Base-by-base conservation (phyloP, 2,888 invertebrate species). In the Druceiella hillmani region DNA sequence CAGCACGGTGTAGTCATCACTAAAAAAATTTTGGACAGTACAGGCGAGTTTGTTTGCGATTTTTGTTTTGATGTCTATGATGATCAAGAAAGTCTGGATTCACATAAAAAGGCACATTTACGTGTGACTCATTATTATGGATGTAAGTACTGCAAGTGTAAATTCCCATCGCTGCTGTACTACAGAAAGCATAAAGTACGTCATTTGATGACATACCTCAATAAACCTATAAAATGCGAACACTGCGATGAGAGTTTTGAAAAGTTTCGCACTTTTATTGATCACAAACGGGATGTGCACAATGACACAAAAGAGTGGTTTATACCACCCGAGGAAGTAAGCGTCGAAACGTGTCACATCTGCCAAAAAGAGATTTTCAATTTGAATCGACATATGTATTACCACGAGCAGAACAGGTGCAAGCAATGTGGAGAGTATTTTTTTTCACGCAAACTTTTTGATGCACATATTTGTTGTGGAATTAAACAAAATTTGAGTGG, bases 161-260 rank as follows among this genome's bases (percentile, higher is more conserved):
- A 74, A 49, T 75, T 76, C 51, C 66, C 63, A 45, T 70, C 73
- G 1, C 53, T 68, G 47, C 68, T 70, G 3, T 48, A 62, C 1
- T 68, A 68, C 48, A 61, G 68, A 11, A 66, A 72, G 44, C 77
- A 77, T 48, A 71, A 75, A 55, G 68, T 62, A 24, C 66, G 69
- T 40, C 72, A 63, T 55, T 66, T 62, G 47, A 48, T 55, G 52
- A 59, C 57, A 30, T 69, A 63, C 48, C 64, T 55, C 36, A 75
- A 66, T 35, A 69, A 64, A 42, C 75, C 62, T 15, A 63, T 56
- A 5, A 68, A 61, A 48, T 74, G 61, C 55, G 73, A 66, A 53
- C 70, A 64, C 52, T 72, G 74, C 54, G 74, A 75, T 48, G 70
- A 75, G 45, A 72, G 67, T 0, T 76, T 76, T 43, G 64, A 74